Conservation (phyloP, 2,797 vertebrate genomes). For the Tachyglossus aculeatus region DNA sequence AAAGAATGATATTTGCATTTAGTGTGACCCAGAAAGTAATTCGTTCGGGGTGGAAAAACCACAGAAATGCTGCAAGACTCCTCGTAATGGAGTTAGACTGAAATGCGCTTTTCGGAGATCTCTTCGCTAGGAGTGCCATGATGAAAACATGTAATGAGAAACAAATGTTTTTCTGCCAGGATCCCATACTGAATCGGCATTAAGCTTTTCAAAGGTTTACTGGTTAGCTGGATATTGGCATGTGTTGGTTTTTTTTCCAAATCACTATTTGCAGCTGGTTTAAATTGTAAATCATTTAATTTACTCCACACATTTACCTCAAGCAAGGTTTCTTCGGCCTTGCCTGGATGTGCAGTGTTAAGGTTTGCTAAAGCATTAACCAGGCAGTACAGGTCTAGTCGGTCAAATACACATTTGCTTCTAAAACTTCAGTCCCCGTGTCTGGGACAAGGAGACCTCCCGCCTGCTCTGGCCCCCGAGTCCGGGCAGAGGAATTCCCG, state of each 20-base stretch:
- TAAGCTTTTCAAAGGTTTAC: constrained; percentile 61
- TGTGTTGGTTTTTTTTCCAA: constrained; percentile 51
- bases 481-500: too few species aligned
- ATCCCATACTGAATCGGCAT: constrained; percentile 72
- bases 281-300: constrained; percentile 65
- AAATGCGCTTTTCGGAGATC: neutral
- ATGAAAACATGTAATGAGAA: constrained; percentile 63
- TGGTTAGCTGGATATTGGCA: constrained; percentile 34
- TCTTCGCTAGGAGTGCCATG: neutral
- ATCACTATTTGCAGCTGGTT: constrained; percentile 69
- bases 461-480: too few species aligned
- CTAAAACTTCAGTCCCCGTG: too few species aligned
- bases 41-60: neutral
- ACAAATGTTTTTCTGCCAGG: constrained; percentile 75
- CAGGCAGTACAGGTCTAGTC: too few species aligned
- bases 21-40: too few species aligned
- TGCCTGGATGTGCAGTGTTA: too few species aligned
- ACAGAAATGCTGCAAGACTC: neutral
- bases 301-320: constrained; percentile 55
- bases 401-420: too few species aligned
- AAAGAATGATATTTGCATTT: too few species aligned
- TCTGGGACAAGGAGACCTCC: too few species aligned
- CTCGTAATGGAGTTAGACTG: neutral
- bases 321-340: constrained; percentile 54
- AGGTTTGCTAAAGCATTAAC: too few species aligned